These are phyloP conservation scores for Encarsia formosa DNA, from an alignment of 2,888 invertebrate genomes.

Conservation along the genomic window DNA sequence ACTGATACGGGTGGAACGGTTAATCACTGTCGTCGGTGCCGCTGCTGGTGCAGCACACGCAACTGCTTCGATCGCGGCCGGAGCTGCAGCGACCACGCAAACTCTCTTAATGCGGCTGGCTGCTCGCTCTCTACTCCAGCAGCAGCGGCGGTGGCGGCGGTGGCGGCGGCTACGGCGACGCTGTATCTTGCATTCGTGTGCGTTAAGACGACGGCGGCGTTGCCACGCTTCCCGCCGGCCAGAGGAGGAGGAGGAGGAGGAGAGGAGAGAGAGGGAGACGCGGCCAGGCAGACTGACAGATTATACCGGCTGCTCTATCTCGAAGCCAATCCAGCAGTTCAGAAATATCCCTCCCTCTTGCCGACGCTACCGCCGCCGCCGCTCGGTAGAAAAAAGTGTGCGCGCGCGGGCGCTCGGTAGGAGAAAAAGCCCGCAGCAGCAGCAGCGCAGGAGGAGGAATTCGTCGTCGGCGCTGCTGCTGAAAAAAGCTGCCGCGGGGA, in stretches of 20 bases:
- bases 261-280: neutral
- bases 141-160: neutral
- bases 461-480: constrained; percentile 17
- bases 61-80: neutral
- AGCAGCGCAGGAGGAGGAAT: constrained; percentile 9
- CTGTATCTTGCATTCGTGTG: constrained; percentile 31
- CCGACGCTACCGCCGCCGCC: constrained; percentile 7
- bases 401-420: constrained; percentile 2
- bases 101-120: neutral
- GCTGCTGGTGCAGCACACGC: constrained; percentile 7
- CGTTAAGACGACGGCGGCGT: constrained; percentile 46
- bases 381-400: constrained; percentile 2
- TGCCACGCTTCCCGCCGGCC: constrained; percentile 47
- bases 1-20: too few species aligned
- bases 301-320: constrained; percentile 17
- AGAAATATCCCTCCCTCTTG: constrained; percentile 23
- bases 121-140: neutral
- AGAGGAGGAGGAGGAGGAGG: constrained; percentile 33
- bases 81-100: neutral
- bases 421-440: constrained; percentile 11
- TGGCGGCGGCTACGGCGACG: neutral
- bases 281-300: neutral
- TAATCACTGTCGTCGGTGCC: too few species aligned
- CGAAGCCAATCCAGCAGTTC: constrained; percentile 28
- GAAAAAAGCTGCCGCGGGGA: constrained; percentile 20